Evolutionary conservation across 1,140 invertebrate genomes (phyloP), one percentile per base, ranked within the genome.

Genomic region (Schmidtea mediterranea): DNA sequence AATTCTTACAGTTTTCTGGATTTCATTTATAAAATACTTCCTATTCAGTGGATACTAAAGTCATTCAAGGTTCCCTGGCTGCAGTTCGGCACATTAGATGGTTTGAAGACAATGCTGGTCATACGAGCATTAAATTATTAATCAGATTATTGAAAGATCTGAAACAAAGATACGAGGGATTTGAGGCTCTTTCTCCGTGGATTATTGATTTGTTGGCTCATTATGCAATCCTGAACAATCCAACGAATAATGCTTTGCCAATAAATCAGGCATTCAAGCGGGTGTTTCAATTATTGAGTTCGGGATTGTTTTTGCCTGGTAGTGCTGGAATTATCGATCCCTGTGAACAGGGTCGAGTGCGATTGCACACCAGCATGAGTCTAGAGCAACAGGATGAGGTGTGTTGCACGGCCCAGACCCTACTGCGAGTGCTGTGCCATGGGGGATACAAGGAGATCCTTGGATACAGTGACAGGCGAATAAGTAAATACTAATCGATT

Each of bases 31-130:
- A n/a, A n/a, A n/a, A n/a, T n/a, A n/a, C n/a, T n/a, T n/a, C n/a
- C n/a, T 41, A 57, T 59, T 40, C 50, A 71, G 69, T 87, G 60
- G 79, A 84, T 56, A 74, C 75, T 49, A 82, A 82, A 65, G 71
- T 81, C 23, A 75, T 86, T 63, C 75, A 78, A 65, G 75, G 78
- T 38, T 82, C 92, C 65, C 67, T 92, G 54, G 80, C 82, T 1
- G 83, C 84, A 1, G 87, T 95, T 40, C 70, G 86, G 49, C 87
- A 95, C 63, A 70, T 80, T 32, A 74, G 84, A 2, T 95, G 89
- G 87, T 94, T 95, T 65, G 89, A 97, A 62, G 87, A 95, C 68
- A 90, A 90, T 65, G 86, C 83, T 5, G 83, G 83, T 62, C 84
- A 94, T 65, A 89, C 87, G 2, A 83, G 82, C 24, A 86, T 95